Percentiles rank a stretch among this genome's conserved stretches.
These are phyloP conservation scores for Atractosteus spatula DNA, from an alignment of 2,113 vertebrate species.

Conservation along the genomic window DNA sequence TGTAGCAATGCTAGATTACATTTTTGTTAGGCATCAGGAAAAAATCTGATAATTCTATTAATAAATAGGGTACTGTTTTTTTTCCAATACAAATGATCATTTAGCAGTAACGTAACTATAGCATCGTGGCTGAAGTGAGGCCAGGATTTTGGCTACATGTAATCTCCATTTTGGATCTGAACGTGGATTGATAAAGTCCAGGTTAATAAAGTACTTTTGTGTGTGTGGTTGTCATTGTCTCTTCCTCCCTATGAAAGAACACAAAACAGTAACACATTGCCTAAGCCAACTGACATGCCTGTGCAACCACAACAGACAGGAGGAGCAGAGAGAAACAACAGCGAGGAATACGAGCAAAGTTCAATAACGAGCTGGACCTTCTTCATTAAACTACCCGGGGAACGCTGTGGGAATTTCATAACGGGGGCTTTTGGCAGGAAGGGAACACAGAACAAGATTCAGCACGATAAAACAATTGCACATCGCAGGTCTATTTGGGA, in stretches of 20 bases:
- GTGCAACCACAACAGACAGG: conserved; percentile 10
- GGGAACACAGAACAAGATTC: conserved; percentile 30
- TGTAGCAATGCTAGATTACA: neutral
- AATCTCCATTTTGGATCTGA: neutral
- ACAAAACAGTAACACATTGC: neutral
- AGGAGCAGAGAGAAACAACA: conserved; percentile 57
- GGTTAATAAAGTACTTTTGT: neutral
- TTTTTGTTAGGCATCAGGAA: neutral
- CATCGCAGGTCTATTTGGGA: conserved; percentile 13
- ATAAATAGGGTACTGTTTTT: conserved; percentile 1
- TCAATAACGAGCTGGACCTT: conserved; percentile 65
- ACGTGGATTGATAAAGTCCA: neutral
- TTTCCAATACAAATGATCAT: neutral
- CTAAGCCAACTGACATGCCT: neutral
- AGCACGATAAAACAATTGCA: conserved; percentile 22
- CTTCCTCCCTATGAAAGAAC: neutral
- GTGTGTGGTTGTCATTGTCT: neutral
- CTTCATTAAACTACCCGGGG: conserved; percentile 50
- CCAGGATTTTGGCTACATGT: neutral
- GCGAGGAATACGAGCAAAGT: conserved; percentile 64
- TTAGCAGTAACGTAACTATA: neutral
- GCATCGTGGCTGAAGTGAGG: neutral
- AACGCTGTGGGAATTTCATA: conserved; percentile 31
- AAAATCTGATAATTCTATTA: neutral
- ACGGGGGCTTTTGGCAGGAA: neutral